phyloP scores from a whole-genome alignment of 1,140 invertebrate species.

The Bombus difficillimus region DNA sequence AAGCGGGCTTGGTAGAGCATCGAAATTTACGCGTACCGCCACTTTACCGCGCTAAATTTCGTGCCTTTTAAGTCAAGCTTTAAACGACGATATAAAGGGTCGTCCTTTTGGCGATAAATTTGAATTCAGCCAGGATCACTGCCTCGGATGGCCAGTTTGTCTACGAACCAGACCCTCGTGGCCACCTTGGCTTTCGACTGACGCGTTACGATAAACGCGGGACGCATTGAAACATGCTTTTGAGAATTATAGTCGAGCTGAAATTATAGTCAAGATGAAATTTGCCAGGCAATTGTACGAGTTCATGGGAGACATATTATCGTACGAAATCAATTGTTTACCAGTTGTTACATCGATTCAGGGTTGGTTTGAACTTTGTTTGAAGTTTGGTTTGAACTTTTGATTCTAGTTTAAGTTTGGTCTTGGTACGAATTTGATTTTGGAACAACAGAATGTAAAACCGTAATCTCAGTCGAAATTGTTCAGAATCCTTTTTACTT shows the following conservation, averaged over 20 bases:
- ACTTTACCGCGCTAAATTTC: conserved; percentile 32
- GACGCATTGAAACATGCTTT: background rate
- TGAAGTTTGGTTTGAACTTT: no score
- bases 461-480: background rate
- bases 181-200: background rate
- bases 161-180: background rate
- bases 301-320: background rate
- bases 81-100: conserved; percentile 32
- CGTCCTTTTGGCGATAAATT: conserved; percentile 24
- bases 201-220: conserved; percentile 7
- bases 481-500: background rate
- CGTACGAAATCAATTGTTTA: no score
- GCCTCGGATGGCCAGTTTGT: conserved; percentile 14
- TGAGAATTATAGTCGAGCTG: background rate
- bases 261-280: no score
- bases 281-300: background rate
- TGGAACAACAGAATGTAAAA: background rate
- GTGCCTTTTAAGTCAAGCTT: conserved; percentile 25
- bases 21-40: conserved; percentile 28
- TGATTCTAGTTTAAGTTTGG: no score
- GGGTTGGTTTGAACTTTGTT: no score
- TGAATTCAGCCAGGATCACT: background rate
- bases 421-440: background rate
- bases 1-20: background rate
- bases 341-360: no score